These are phyloP conservation scores for Aphaenogaster ashmeadi DNA, from an alignment of 1,140 invertebrate species.

Conservation along the genomic window DNA sequence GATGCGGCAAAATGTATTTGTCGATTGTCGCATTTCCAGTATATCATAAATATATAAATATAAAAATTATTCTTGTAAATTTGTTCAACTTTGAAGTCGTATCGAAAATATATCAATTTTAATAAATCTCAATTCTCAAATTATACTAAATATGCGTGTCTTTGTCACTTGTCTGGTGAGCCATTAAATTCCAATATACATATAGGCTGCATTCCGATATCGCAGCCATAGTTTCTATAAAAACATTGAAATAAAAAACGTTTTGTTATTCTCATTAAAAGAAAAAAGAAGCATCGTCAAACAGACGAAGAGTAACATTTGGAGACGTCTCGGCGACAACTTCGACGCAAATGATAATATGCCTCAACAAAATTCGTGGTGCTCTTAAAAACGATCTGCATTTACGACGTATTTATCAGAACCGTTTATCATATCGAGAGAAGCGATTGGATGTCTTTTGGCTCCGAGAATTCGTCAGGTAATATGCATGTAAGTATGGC, in stretches of 20 bases:
- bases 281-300: conserved; percentile 31
- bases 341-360: neutral
- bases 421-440: neutral
- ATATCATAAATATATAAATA: neutral
- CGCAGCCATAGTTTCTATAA: too few relatives aligned
- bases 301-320: conserved; percentile 32
- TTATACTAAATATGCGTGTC: neutral
- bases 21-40: neutral
- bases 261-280: conserved; percentile 2
- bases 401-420: conserved; percentile 37
- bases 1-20: neutral
- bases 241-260: neutral
- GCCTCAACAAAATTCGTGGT: conserved; percentile 49
- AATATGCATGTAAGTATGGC: neutral
- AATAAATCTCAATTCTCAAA: neutral
- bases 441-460: conserved; percentile 1
- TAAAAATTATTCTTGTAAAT: neutral
- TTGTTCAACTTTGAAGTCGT: neutral
- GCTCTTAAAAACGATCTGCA: neutral
- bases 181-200: neutral
- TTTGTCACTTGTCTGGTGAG: neutral
- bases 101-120: neutral
- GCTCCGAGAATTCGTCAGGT: neutral
- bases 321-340: conserved; percentile 28
- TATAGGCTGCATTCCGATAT: neutral